A percentile compares a stretch with the other conserved stretches of the same genome.
phyloP scores from a whole-genome alignment of 2,113 vertebrate genomes.

The human region GRCh38 chr7:137443501-137444000 shows the following conservation, averaged over 20 bases:
- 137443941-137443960: neutral
- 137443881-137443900: neutral
- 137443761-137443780: neutral
- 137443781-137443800: neutral
- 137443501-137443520: neutral
- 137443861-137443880: conserved; percentile 44
- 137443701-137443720: neutral
- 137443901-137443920: neutral
- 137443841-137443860: neutral
- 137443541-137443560: neutral
- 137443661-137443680: neutral
- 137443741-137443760: neutral
- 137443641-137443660: neutral
- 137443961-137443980: conserved; percentile 23
- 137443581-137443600: neutral
- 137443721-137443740: too few species aligned
- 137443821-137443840: conserved; percentile 4
- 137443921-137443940: conserved; percentile 5
- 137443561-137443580: neutral
- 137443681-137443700: neutral
- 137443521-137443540: neutral
- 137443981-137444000: conserved; percentile 45
- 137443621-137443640: neutral
- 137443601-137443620: neutral
- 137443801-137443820: neutral